These are phyloP conservation scores for Ruditapes philippinarum DNA, from an alignment of 1,140 invertebrate species.

Conservation along the genomic window DNA sequence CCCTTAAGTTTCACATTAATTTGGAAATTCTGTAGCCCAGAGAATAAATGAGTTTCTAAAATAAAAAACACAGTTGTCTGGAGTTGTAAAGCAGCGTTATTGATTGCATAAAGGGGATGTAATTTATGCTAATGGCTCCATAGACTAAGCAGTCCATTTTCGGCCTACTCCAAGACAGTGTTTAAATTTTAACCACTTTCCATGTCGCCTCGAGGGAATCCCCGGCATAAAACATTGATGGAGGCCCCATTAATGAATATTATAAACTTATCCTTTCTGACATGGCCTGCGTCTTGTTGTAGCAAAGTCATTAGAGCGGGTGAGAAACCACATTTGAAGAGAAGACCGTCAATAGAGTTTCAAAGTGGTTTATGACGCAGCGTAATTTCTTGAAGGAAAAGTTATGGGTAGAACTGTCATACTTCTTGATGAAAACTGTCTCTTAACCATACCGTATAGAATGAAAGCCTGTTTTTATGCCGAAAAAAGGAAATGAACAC, in stretches of 20 bases:
- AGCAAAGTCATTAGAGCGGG: constrained; percentile 58
- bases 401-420: constrained; percentile 45
- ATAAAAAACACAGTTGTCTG: constrained; percentile 6
- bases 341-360: constrained; percentile 28
- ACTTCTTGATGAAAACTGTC: constrained; percentile 19
- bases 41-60: constrained; percentile 13
- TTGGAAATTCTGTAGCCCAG: background rate
- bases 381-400: constrained; percentile 47
- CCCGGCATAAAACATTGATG: constrained; percentile 52
- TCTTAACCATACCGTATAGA: constrained; percentile 21
- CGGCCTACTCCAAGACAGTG: constrained; percentile 1
- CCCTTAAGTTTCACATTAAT: background rate
- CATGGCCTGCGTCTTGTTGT: constrained; percentile 44
- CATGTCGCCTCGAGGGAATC: constrained; percentile 14
- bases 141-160: constrained; percentile 25
- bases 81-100: constrained; percentile 10
- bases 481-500: constrained; percentile 42
- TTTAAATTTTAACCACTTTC: constrained; percentile 64
- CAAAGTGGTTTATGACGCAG: constrained; percentile 52
- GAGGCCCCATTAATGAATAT: constrained; percentile 62
- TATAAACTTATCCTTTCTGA: constrained; percentile 65
- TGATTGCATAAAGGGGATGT: constrained; percentile 30
- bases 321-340: constrained; percentile 60
- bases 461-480: constrained; percentile 16
- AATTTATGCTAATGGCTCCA: constrained; percentile 47